Base-by-base conservation (phyloP, 1,140 invertebrate genomes). In the Coenobita brevimanus region DNA sequence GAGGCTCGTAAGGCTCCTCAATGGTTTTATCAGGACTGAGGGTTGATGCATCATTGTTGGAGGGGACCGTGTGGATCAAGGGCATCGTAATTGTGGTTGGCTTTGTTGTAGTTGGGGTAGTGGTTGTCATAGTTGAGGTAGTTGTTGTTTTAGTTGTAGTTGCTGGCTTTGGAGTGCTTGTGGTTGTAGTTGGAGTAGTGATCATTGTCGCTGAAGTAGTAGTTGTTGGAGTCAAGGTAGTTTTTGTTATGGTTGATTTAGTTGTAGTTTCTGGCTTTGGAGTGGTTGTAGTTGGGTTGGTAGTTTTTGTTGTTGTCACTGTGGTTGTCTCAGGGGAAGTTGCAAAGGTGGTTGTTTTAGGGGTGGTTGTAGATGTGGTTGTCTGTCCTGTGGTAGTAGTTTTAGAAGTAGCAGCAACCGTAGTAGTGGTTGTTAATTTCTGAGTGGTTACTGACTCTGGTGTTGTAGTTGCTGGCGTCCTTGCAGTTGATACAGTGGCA, bases 1-100 rank as follows among this genome's bases (percentile, higher is more conserved):
- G 85, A 1, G 85, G 85, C 13, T 71, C 64, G 36, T 80, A 87
- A 0, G 78, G 62, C 8, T 80, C 85, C 62, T 78, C 84, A 0
- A 43, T n/a, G 24, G 60, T 69, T 8, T 21, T 43, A 2, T 87
- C 85, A 24, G 71, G 54, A n/a, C n/a, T n/a, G n/a, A n/a, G n/a
- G n/a, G n/a, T n/a, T n/a, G n/a, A n/a, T n/a, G n/a, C n/a, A n/a
- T n/a, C n/a, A n/a, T n/a, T n/a, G 3, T 84, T 69, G 0, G 15
- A 24, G 36, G 62, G 33, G 36, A 33, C 17, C 73, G 15, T 43
- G 41, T 10, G 21, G 41, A 15, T 6, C 33, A 21, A 2, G 10
- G 10, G 73, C 30, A 21, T 27, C 1, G 38, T 64, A 0, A 41
- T 64, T 1, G 54, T 82, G 21, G 13, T 46, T 24, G 17, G 15